These are phyloP conservation scores for Thecophora atra DNA, from an alignment of 2,888 invertebrate genomes.

Conservation along the genomic window DNA sequence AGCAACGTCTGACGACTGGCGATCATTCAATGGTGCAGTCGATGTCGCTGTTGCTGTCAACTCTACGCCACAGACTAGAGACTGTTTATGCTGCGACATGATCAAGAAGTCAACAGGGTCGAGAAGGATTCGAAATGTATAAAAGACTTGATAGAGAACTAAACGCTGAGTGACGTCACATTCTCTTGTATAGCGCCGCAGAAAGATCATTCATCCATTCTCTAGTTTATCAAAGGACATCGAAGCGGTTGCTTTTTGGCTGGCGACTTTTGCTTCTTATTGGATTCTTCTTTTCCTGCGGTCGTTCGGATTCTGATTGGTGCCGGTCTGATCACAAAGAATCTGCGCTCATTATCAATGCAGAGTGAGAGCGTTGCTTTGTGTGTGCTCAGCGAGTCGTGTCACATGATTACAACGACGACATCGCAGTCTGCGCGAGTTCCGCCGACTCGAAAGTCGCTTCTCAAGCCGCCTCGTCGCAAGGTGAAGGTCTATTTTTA, in stretches of 20 bases:
- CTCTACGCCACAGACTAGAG: slow-evolving; percentile 5
- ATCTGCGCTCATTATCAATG: slow-evolving; percentile 16
- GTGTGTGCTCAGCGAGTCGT: slow-evolving; percentile 38
- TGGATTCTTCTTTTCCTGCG: neutral
- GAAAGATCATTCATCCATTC: neutral
- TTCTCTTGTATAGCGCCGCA: neutral
- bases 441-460: slow-evolving; percentile 7
- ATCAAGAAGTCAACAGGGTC: slow-evolving; percentile 6
- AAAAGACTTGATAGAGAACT: neutral
- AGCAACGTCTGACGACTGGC: slow-evolving; percentile 12
- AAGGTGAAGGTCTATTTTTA: slow-evolving; percentile 44
- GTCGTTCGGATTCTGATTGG: slow-evolving; percentile 4
- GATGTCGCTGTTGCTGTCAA: slow-evolving; percentile 38
- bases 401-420: slow-evolving; percentile 36
- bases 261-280: neutral
- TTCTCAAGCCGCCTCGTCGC: slow-evolving; percentile 25
- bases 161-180: neutral
- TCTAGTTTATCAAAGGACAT: neutral
- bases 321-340: slow-evolving; percentile 1
- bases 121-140: neutral
- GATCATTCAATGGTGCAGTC: slow-evolving; percentile 26
- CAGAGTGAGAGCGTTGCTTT: slow-evolving; percentile 30
- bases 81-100: slow-evolving; percentile 4
- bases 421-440: neutral
- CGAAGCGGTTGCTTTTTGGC: neutral